A percentile compares a stretch with the other conserved stretches of the same genome.
Evolutionary conservation across 2,113 vertebrate species (phyloP).

Genomic region (Cinclus mexicanus): DNA sequence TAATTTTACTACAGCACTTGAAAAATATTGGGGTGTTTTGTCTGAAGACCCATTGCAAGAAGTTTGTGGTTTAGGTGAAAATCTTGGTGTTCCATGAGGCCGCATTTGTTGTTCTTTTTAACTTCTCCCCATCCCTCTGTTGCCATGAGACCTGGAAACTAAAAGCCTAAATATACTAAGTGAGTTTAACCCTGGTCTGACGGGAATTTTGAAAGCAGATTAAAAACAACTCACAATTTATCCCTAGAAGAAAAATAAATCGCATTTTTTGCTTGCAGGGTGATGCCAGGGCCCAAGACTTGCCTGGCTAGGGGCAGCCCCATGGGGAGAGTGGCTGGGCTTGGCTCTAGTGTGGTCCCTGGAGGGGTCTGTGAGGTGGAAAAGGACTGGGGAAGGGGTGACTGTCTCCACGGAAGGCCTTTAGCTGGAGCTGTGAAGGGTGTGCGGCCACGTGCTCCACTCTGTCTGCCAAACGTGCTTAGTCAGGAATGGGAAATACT

Average conservation of each 20-base stretch:
- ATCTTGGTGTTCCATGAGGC: background rate
- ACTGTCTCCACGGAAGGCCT: rapidly evolving
- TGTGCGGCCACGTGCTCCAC: background rate
- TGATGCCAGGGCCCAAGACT: rapidly evolving
- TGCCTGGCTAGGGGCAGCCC: rapidly evolving
- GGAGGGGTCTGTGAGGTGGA: background rate
- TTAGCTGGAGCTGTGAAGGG: background rate
- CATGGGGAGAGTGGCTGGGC: rapidly evolving
- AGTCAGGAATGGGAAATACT: slow-evolving; percentile 16
- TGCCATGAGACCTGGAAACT: slow-evolving; percentile 9
- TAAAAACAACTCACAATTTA: background rate
- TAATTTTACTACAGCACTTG: background rate
- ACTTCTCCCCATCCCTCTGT: slow-evolving; percentile 7
- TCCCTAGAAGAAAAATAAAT: background rate
- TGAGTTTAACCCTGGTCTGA: background rate
- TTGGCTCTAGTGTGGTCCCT: background rate
- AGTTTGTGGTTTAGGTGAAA: background rate
- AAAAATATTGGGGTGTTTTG: background rate
- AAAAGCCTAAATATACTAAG: background rate
- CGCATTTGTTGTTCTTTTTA: background rate
- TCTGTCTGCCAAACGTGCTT: background rate
- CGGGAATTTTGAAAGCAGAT: background rate
- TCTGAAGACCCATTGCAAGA: rapidly evolving
- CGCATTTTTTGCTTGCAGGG: background rate
- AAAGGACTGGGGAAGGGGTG: background rate